Conservation (phyloP, 2,797 vertebrate genomes). For the Cetoscarus ocellatus region DNA sequence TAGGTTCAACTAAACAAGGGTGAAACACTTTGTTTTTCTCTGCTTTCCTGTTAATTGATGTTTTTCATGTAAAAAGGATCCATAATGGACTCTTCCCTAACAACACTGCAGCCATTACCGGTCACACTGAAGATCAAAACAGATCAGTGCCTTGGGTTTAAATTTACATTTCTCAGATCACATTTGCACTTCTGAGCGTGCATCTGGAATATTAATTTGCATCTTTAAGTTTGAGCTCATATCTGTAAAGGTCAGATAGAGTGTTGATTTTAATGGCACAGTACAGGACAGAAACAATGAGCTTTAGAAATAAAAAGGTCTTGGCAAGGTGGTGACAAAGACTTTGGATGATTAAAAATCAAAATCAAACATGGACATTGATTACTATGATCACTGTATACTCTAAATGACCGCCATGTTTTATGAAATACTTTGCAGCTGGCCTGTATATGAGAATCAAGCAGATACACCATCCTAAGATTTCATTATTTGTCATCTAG, state of each 20-base stretch:
- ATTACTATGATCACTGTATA: no score
- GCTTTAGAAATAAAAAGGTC: constrained; percentile 4
- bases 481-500: no score
- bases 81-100: constrained; percentile 2
- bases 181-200: constrained; percentile 57
- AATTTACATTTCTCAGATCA: constrained; percentile 50
- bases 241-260: constrained; percentile 21
- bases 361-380: no score
- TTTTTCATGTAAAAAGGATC: background rate
- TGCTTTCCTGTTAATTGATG: background rate
- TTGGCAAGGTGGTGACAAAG: background rate
- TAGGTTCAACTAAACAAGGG: background rate
- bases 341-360: constrained; percentile 4
- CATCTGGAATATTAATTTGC: constrained; percentile 36
- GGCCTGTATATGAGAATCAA: no score
- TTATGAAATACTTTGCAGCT: no score
- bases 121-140: constrained; percentile 10
- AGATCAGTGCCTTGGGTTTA: constrained; percentile 4
- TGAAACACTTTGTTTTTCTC: constrained; percentile 8
- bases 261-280: constrained; percentile 17
- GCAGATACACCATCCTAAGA: no score
- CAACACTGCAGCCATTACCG: constrained; percentile 10
- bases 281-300: background rate
- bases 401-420: no score
- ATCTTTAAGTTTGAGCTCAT: constrained; percentile 19